Evolutionary conservation across 2,888 invertebrate species (phyloP).

Genomic region (Athetis lepigone): DNA sequence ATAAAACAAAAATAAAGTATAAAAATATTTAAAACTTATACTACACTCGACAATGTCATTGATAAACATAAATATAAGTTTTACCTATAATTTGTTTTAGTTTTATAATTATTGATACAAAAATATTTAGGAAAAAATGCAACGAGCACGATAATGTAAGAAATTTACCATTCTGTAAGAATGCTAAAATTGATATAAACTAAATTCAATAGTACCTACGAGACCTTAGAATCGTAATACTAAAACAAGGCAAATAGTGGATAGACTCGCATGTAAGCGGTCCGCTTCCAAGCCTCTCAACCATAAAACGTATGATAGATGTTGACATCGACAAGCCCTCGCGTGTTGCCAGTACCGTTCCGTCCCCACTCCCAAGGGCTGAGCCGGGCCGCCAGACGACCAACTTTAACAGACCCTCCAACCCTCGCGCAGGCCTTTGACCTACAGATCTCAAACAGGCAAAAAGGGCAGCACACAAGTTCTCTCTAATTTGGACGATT

Average conservation of each 20-base stretch:
- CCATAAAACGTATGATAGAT: slow-evolving; percentile 89
- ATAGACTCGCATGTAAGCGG: slow-evolving; percentile 84
- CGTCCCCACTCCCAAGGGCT: slow-evolving; percentile 86
- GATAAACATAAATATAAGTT: not conserved
- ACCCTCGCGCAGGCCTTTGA: slow-evolving; percentile 66
- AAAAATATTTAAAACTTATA: not conserved
- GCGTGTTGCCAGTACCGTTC: slow-evolving; percentile 84
- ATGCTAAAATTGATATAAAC: slow-evolving; percentile 28
- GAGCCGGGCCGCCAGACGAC: slow-evolving; percentile 72
- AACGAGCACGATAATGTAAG: not conserved
- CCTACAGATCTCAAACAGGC: slow-evolving; percentile 64
- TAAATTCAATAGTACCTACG: slow-evolving; percentile 35
- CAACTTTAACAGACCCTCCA: slow-evolving; percentile 73
- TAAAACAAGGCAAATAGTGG: slow-evolving; percentile 69
- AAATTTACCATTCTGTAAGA: slow-evolving; percentile 5
- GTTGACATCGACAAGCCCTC: slow-evolving; percentile 85
- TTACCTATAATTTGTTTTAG: no score
- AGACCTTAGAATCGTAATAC: slow-evolving; percentile 59
- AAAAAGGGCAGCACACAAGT: slow-evolving; percentile 65
- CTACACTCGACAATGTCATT: not conserved
- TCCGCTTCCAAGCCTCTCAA: slow-evolving; percentile 81
- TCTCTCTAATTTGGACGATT: slow-evolving; percentile 76
- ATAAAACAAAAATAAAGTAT: slow-evolving; percentile 1
- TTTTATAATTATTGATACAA: no score
- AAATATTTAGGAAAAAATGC: slow-evolving; percentile 1